Percentiles rank a stretch among this genome's conserved stretches.
Evolutionary conservation across 2,113 vertebrate genomes (phyloP).

Genomic region (Herpailurus yagouaroundi): DNA sequence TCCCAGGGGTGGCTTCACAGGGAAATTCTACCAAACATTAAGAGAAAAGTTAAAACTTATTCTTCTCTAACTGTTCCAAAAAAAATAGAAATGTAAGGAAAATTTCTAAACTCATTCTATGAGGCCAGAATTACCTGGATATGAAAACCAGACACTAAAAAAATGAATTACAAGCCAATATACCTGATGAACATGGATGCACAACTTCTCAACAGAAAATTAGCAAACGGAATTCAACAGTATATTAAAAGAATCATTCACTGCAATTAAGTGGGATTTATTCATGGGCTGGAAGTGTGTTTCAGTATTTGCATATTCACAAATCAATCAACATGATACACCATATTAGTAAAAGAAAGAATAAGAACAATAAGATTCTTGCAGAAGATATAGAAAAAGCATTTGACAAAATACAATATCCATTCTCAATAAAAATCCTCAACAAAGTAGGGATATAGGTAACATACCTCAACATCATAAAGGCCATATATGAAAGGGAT

Average conservation of each 20-base stretch:
- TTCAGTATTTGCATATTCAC: background rate
- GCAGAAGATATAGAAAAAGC: background rate
- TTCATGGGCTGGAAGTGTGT: background rate
- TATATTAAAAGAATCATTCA: background rate
- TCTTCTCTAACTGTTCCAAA: background rate
- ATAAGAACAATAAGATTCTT: background rate
- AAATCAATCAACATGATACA: background rate
- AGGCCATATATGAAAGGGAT: background rate
- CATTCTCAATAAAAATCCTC: background rate
- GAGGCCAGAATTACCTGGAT: background rate
- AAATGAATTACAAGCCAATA: background rate
- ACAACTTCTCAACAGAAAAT: background rate
- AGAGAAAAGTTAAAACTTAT: background rate
- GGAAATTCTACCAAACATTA: background rate
- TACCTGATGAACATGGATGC: background rate
- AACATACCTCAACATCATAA: background rate
- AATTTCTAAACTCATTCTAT: background rate
- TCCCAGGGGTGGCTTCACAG: background rate
- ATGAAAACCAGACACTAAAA: background rate
- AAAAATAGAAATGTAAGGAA: background rate
- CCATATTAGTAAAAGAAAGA: background rate
- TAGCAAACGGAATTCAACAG: background rate
- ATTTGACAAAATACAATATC: background rate
- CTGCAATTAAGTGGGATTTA: background rate
- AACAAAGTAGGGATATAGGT: background rate